phyloP scores from a whole-genome alignment of 2,888 invertebrate species.

The Brachynemurus nebulosus region DNA sequence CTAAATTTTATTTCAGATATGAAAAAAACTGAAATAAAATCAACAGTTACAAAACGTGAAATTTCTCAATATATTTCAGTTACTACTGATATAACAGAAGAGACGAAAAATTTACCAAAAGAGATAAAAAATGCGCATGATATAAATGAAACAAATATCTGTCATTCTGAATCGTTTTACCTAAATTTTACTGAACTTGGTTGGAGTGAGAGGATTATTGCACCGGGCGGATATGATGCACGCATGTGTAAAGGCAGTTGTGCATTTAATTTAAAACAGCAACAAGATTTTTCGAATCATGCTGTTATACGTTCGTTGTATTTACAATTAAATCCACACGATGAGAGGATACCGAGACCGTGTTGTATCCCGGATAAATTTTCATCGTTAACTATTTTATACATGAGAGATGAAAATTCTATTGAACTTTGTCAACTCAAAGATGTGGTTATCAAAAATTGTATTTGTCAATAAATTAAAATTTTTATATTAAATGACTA shows the following conservation, averaged over 20 bases:
- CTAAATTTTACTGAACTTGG: constrained; percentile 47
- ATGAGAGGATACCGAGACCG: constrained; percentile 30
- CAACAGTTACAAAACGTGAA: too few species aligned
- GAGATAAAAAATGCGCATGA: too few species aligned
- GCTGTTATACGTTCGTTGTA: constrained; percentile 47
- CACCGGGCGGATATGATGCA: constrained; percentile 43
- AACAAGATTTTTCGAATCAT: constrained; percentile 49
- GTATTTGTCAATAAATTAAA: constrained; percentile 44
- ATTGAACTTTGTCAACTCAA: constrained; percentile 47
- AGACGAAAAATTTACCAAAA: too few species aligned
- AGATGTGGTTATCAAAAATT: constrained; percentile 48
- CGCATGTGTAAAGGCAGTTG: constrained; percentile 46
- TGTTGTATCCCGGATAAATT: constrained; percentile 51
- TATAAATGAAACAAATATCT: constrained; percentile 23
- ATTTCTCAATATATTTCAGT: too few species aligned
- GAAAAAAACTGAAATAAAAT: too few species aligned
- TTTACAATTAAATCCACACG: constrained; percentile 37
- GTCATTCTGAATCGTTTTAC: constrained; percentile 31
- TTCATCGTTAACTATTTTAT: constrained; percentile 41
- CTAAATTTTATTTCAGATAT: too few species aligned
- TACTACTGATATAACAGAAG: too few species aligned
- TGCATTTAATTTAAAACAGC: constrained; percentile 33
- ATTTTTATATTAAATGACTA: too few species aligned
- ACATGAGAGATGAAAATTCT: constrained; percentile 43
- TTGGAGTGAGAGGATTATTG: constrained; percentile 47